These are phyloP conservation scores for Dryocosmus kuriphilus DNA, from an alignment of 2,888 invertebrate species.

Conservation along the genomic window DNA sequence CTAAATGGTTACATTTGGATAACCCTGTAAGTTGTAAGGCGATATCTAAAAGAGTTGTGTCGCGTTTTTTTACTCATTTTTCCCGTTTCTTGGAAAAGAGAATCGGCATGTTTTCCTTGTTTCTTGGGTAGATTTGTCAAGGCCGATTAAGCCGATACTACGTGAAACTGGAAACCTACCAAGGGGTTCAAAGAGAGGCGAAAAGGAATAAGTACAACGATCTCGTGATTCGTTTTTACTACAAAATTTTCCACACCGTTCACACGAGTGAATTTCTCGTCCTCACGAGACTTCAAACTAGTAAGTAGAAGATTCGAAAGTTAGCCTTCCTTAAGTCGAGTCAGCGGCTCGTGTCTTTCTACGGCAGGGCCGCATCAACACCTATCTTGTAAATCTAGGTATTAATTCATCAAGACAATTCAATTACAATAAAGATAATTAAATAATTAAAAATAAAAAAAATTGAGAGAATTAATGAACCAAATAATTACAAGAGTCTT, in stretches of 20 bases:
- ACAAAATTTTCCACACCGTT: slow-evolving; percentile 69
- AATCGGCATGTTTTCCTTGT: slow-evolving; percentile 6
- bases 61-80: not conserved
- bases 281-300: slow-evolving; percentile 48
- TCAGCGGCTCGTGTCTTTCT: slow-evolving; percentile 61
- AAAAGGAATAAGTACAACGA: slow-evolving; percentile 21
- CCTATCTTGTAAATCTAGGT: not conserved
- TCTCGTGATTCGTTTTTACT: slow-evolving; percentile 54
- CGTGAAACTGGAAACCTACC: slow-evolving; percentile 12
- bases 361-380: slow-evolving; percentile 62
- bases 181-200: slow-evolving; percentile 7
- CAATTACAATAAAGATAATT: not conserved
- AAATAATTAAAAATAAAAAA: not conserved
- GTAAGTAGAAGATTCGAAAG: slow-evolving; percentile 69
- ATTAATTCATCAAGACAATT: not conserved
- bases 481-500: not conserved
- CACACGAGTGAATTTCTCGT: slow-evolving; percentile 68
- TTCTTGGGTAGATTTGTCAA: slow-evolving; percentile 21
- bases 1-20: slow-evolving; percentile 15
- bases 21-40: not conserved
- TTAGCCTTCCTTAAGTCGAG: slow-evolving; percentile 63
- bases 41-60: slow-evolving; percentile 15
- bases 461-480: not conserved
- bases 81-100: not conserved
- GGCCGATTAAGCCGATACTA: slow-evolving; percentile 21